phyloP scores from a whole-genome alignment of 2,888 invertebrate genomes.

The Dimorphilus gyrociliatus region DNA sequence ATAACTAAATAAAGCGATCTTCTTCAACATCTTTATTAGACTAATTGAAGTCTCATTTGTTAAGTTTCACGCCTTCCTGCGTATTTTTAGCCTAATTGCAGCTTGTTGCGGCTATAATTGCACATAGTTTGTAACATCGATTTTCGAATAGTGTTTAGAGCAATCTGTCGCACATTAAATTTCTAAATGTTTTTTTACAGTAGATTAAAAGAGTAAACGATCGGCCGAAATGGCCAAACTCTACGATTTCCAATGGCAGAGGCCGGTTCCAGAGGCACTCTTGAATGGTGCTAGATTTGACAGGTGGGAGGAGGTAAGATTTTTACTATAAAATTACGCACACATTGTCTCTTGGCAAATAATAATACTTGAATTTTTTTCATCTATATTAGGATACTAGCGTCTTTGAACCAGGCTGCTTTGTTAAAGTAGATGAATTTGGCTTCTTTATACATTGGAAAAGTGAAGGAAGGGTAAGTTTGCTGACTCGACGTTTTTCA shows the following conservation, averaged over 20 bases:
- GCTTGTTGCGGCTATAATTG: too few species aligned
- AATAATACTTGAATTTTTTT: background rate
- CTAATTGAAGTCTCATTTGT: too few species aligned
- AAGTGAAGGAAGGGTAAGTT: slow-evolving; percentile 70
- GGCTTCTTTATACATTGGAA: slow-evolving; percentile 98
- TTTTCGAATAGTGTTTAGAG: too few species aligned
- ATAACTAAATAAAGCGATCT: too few species aligned
- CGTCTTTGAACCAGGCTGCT: slow-evolving; percentile 68
- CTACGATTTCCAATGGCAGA: slow-evolving; percentile 97
- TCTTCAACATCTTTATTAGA: too few species aligned
- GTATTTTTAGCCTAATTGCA: too few species aligned
- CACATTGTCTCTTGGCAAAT: background rate
- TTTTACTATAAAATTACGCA: background rate
- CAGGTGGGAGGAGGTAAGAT: slow-evolving; percentile 72
- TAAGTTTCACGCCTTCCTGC: too few species aligned
- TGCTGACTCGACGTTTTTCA: background rate
- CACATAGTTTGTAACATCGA: too few species aligned
- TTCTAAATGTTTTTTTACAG: too few species aligned
- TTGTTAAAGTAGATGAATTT: slow-evolving; percentile 87
- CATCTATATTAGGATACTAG: slow-evolving; percentile 55
- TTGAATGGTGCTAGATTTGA: slow-evolving; percentile 75
- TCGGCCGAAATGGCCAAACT: slow-evolving; percentile 84
- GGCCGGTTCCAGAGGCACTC: slow-evolving; percentile 72
- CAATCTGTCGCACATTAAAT: too few species aligned
- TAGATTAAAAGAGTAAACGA: too few species aligned